Evolutionary conservation across 2,888 invertebrate genomes (phyloP).

Genomic region (Chalcosyrphus nemorum): DNA sequence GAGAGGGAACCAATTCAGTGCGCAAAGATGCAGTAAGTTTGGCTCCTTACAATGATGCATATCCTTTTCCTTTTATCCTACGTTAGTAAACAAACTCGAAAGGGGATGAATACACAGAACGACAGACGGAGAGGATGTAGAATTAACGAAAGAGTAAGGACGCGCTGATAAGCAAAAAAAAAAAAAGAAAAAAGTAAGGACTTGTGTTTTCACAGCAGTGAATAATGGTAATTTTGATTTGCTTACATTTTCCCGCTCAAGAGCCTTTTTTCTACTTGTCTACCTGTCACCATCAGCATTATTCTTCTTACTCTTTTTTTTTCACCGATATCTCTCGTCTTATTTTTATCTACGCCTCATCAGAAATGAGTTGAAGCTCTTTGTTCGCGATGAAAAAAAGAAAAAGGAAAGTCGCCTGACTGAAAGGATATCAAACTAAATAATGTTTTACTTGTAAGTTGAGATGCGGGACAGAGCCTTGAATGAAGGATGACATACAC

Average conservation of each 20-base stretch:
- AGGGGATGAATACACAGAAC: not conserved
- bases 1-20: conserved; percentile 4
- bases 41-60: conserved; percentile 30
- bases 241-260: conserved; percentile 11
- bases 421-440: conserved; percentile 60
- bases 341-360: conserved; percentile 37
- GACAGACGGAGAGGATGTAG: conserved; percentile 5
- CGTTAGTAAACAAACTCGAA: conserved; percentile 36
- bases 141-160: conserved; percentile 16
- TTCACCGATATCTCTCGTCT: conserved; percentile 42
- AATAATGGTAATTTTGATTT: conserved; percentile 68
- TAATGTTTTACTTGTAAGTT: conserved; percentile 47
- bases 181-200: conserved; percentile 2
- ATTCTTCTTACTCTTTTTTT: conserved; percentile 45
- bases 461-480: conserved; percentile 19
- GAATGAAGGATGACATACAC: conserved; percentile 45
- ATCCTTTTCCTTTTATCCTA: conserved; percentile 17
- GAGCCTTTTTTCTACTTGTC: conserved; percentile 17
- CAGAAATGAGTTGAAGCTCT: conserved; percentile 23
- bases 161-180: not conserved
- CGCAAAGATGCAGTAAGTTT: not conserved
- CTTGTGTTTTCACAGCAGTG: conserved; percentile 47
- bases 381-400: conserved; percentile 25
- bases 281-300: conserved; percentile 69
- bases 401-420: not conserved